Evolutionary conservation across 2,797 vertebrate species (phyloP).

Genomic region (Chiloscyllium punctatum): DNA sequence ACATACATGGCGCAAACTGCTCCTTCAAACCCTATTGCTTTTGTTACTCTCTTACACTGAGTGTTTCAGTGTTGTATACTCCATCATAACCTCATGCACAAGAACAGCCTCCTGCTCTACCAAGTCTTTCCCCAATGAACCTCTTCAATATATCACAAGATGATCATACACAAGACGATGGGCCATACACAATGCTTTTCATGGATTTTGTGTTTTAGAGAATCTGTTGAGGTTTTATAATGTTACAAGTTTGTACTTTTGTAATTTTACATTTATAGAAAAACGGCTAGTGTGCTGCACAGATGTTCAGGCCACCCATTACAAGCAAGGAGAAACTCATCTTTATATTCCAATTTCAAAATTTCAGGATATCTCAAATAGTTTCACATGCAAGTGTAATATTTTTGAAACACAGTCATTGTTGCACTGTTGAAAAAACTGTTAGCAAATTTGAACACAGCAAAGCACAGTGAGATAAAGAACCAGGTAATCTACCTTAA

Average conservation of each 20-base stretch:
- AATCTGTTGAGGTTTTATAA: background rate
- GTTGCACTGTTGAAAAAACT: background rate
- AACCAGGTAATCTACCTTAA: background rate
- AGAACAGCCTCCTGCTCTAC: background rate
- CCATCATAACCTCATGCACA: background rate
- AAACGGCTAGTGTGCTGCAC: background rate
- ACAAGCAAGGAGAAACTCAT: background rate
- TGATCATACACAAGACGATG: background rate
- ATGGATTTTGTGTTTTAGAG: background rate
- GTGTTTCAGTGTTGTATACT: background rate
- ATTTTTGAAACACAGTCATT: background rate
- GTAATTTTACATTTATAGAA: background rate
- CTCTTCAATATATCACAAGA: background rate
- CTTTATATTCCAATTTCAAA: background rate
- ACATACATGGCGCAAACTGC: slow-evolving; percentile 4
- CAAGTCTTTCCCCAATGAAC: slow-evolving; percentile 1
- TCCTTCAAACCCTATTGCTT: background rate
- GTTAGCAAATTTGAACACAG: background rate
- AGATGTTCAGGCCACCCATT: background rate
- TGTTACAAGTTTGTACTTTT: background rate
- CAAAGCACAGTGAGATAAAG: background rate
- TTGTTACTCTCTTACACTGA: background rate
- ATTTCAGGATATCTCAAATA: background rate
- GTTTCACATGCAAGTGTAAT: background rate
- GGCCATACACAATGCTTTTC: background rate